A percentile compares a stretch with the other conserved stretches of the same genome.
Conservation (phyloP, 2,888 invertebrate genomes). For the Cerastis rubricosa region DNA sequence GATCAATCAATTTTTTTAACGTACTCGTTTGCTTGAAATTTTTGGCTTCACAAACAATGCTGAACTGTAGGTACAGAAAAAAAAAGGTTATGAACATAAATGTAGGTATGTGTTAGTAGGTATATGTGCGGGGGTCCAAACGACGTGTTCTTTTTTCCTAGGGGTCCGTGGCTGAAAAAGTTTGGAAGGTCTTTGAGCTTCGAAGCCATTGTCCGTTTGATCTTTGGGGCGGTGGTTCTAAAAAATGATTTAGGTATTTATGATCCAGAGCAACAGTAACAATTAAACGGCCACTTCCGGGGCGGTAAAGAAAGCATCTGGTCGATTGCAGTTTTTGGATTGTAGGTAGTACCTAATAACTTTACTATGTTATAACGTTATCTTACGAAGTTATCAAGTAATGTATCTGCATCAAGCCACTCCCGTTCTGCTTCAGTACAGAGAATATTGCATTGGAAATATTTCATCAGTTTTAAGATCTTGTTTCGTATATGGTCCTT, state of each 20-base stretch:
- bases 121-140: too few relatives aligned
- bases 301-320: neutral
- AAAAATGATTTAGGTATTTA: neutral
- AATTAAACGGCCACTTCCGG: neutral
- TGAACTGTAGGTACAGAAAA: conserved; percentile 90
- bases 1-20: conserved; percentile 73
- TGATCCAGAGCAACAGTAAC: neutral
- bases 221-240: neutral
- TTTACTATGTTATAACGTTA: neutral
- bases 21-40: conserved; percentile 92
- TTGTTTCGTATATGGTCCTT: conserved; percentile 50
- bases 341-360: neutral
- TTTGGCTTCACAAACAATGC: conserved; percentile 95
- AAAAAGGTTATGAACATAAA: neutral
- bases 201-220: neutral
- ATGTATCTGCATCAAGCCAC: conserved; percentile 68
- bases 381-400: conserved; percentile 71
- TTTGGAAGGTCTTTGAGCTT: too few relatives aligned
- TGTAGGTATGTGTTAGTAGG: neutral
- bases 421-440: conserved; percentile 60
- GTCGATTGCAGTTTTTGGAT: neutral
- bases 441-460: conserved; percentile 71
- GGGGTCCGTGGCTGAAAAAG: too few relatives aligned
- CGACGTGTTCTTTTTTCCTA: too few relatives aligned
- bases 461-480: conserved; percentile 71